A percentile compares a stretch with the other conserved stretches of the same genome.
Conservation (phyloP, 2,888 invertebrate genomes). For the Scaptomyza polygonia region DNA sequence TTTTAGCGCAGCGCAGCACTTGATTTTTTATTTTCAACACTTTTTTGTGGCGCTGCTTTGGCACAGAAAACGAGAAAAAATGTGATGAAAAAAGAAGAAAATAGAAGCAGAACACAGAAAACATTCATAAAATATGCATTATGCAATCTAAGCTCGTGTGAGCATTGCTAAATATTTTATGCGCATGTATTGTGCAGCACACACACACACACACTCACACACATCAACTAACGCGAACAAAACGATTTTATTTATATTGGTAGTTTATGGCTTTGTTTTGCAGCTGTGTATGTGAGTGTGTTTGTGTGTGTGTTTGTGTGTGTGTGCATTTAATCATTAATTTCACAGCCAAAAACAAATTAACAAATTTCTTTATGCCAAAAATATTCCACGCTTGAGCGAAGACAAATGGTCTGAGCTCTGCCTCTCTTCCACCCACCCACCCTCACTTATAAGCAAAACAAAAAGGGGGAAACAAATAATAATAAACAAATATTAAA, state of each 20-base stretch:
- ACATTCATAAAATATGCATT: conserved; percentile 84
- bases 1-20: conserved; percentile 48
- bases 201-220: conserved; percentile 36
- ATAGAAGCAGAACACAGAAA: conserved; percentile 51
- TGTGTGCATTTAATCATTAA: conserved; percentile 59
- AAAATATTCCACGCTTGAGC: conserved; percentile 75
- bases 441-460: conserved; percentile 12
- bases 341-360: conserved; percentile 61
- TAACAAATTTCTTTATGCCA: conserved; percentile 74
- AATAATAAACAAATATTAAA: conserved; percentile 65
- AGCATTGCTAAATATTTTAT: conserved; percentile 84
- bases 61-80: conserved; percentile 12
- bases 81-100: conserved; percentile 15
- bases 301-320: conserved; percentile 21
- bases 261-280: conserved; percentile 68
- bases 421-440: neutral
- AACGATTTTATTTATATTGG: conserved; percentile 57
- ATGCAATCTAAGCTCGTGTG: conserved; percentile 85
- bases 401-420: conserved; percentile 77
- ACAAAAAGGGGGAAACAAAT: conserved; percentile 1
- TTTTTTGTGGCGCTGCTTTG: conserved; percentile 60
- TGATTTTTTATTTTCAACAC: conserved; percentile 70
- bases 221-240: conserved; percentile 21
- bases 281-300: conserved; percentile 5
- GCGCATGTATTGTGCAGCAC: conserved; percentile 64